These are phyloP conservation scores for Cavia porcellus DNA, from an alignment of 2,113 vertebrate genomes.

Conservation along the genomic window DNA sequence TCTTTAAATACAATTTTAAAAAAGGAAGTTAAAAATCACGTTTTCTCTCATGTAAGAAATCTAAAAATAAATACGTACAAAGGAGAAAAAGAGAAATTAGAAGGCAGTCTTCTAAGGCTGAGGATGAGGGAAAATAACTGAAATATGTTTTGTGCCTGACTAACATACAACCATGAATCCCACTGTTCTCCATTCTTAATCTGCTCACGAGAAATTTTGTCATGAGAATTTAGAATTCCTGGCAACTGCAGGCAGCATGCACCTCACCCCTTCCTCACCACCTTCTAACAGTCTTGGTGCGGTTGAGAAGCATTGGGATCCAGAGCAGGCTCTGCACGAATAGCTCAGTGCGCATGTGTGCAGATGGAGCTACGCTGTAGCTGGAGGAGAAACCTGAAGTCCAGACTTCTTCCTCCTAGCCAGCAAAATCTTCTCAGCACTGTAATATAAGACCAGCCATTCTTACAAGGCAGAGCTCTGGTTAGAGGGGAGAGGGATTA, in stretches of 20 bases:
- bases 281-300: neutral
- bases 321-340: no score
- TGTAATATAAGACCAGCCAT: neutral
- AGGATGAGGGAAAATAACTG: neutral
- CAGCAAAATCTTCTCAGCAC: neutral
- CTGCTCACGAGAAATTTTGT: no score
- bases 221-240: neutral
- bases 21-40: neutral
- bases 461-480: neutral
- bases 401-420: neutral
- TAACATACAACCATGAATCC: neutral
- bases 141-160: neutral
- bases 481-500: no score
- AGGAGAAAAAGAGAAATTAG: neutral
- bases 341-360: fast-evolving
- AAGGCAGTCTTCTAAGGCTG: neutral
- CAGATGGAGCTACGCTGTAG: no score
- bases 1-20: no score
- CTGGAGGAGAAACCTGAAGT: neutral
- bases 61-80: neutral
- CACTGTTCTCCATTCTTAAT: neutral
- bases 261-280: neutral
- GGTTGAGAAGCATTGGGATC: neutral
- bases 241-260: neutral
- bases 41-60: neutral